Conservation (phyloP, 2,797 vertebrate species). For the Toxotes lorentzi region DNA sequence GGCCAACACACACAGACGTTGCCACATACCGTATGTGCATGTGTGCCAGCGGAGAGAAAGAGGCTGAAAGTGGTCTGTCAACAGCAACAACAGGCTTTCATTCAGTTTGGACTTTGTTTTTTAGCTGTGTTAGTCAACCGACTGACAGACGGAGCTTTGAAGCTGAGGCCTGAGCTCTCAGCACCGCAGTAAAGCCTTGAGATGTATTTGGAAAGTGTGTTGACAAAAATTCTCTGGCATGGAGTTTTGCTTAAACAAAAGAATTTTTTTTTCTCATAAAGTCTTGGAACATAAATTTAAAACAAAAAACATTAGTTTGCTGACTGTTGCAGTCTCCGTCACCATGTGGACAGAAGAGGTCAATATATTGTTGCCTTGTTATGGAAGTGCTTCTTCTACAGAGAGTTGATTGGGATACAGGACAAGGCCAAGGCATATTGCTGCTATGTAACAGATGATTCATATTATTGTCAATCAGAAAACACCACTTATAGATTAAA, state of each 20-base stretch:
- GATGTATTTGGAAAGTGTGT: slow-evolving; percentile 17
- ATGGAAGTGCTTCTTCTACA: too few relatives aligned
- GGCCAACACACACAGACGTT: too few relatives aligned
- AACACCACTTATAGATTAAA: too few relatives aligned
- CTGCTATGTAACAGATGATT: too few relatives aligned
- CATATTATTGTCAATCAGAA: too few relatives aligned
- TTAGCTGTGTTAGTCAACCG: slow-evolving; percentile 23
- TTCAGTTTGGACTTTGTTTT: slow-evolving; percentile 38
- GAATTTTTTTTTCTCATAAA: background rate
- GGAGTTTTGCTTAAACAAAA: slow-evolving; percentile 15
- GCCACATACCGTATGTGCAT: slow-evolving; percentile 6
- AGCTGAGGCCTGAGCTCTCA: slow-evolving; percentile 56
- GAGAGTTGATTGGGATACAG: too few relatives aligned
- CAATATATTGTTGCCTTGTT: too few relatives aligned
- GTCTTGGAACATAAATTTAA: background rate
- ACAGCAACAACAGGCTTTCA: slow-evolving; percentile 52
- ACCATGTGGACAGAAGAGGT: too few relatives aligned
- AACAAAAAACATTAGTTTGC: too few relatives aligned
- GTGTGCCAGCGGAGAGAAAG: slow-evolving; percentile 45
- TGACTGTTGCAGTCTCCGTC: too few relatives aligned
- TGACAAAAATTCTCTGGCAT: slow-evolving; percentile 54
- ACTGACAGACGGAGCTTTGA: slow-evolving; percentile 67
- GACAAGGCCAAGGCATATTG: too few relatives aligned
- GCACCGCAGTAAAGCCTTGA: slow-evolving; percentile 14
- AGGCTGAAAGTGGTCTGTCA: slow-evolving; percentile 65